Evolutionary conservation across 2,797 vertebrate species (phyloP).

Genomic region (Microctenopoma lineatum): DNA sequence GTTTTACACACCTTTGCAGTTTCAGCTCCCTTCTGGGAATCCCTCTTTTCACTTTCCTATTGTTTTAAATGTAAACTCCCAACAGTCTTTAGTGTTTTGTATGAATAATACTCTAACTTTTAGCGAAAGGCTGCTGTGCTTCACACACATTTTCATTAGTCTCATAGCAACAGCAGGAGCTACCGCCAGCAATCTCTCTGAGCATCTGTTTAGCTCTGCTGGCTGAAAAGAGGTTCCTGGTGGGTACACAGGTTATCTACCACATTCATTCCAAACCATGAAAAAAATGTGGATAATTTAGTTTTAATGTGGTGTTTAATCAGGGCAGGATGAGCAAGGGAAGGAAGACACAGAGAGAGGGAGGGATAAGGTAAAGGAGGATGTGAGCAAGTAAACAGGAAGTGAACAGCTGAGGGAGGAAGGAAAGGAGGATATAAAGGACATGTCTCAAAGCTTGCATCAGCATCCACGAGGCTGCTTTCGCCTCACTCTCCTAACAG

Average conservation of each 20-base stretch:
- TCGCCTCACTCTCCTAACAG: constrained; percentile 60
- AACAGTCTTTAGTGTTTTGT: constrained; percentile 13
- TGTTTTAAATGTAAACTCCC: constrained; percentile 36
- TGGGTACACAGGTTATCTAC: constrained; percentile 58
- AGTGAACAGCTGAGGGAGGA: constrained; percentile 34
- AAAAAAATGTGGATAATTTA: constrained; percentile 58
- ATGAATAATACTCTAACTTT: constrained; percentile 34
- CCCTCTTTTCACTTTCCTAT: constrained; percentile 1
- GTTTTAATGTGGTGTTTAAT: constrained; percentile 53
- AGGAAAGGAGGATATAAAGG: constrained; percentile 52
- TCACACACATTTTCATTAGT: constrained; percentile 55
- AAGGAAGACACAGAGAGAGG: constrained; percentile 23
- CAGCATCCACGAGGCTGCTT: constrained; percentile 71
- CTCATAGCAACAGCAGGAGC: constrained; percentile 56
- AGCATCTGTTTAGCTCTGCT: constrained; percentile 62
- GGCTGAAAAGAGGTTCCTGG: constrained; percentile 54
- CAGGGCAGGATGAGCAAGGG: constrained; percentile 14
- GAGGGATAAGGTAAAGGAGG: constrained; percentile 15
- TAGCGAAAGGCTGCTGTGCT: constrained; percentile 27
- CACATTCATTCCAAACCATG: constrained; percentile 44
- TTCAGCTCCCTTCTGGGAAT: neutral
- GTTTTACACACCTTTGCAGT: constrained; percentile 5
- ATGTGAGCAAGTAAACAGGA: constrained; percentile 41
- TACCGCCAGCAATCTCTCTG: constrained; percentile 36
- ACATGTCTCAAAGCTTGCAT: constrained; percentile 75